Percentiles rank a stretch among this genome's conserved stretches.
phyloP scores from a whole-genome alignment of 2,888 invertebrate species.

The Stenchaetothrips biformis region DNA sequence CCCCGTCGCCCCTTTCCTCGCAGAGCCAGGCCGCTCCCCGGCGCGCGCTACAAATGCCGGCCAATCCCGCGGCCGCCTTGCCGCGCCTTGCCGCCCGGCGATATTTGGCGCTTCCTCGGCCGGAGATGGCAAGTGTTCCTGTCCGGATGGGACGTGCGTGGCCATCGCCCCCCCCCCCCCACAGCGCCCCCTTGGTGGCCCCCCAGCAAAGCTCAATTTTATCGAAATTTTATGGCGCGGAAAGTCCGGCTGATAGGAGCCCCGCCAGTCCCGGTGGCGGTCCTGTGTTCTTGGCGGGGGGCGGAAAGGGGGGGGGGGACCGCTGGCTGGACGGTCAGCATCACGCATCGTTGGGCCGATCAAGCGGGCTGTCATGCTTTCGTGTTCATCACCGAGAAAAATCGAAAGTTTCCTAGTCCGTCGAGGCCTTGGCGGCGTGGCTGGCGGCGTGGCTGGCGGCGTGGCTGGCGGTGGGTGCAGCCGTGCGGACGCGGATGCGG shows the following conservation, averaged over 20 bases:
- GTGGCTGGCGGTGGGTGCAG: neutral
- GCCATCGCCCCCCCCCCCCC: neutral
- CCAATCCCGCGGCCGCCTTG: neutral
- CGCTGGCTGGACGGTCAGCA: neutral
- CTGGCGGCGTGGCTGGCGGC: neutral
- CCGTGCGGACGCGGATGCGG: neutral
- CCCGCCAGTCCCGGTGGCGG: neutral
- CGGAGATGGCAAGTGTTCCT: neutral
- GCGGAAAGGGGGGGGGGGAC: neutral
- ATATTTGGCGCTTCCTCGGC: neutral
- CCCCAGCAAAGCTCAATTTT: neutral
- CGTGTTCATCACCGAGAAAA: constrained; percentile 4
- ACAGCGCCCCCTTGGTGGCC: neutral
- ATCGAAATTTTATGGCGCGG: constrained; percentile 21
- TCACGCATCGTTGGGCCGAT: constrained; percentile 12
- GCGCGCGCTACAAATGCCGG: neutral
- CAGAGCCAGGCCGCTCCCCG: neutral
- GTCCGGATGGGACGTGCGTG: neutral
- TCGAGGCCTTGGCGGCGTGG: neutral
- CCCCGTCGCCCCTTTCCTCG: neutral
- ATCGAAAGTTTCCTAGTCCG: neutral
- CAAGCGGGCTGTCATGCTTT: constrained; percentile 5
- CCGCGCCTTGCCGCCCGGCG: neutral
- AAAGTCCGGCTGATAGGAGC: constrained; percentile 15
- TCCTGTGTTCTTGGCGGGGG: neutral